phyloP scores from a whole-genome alignment of 2,797 vertebrate species.

The Lepus oiostolus region DNA sequence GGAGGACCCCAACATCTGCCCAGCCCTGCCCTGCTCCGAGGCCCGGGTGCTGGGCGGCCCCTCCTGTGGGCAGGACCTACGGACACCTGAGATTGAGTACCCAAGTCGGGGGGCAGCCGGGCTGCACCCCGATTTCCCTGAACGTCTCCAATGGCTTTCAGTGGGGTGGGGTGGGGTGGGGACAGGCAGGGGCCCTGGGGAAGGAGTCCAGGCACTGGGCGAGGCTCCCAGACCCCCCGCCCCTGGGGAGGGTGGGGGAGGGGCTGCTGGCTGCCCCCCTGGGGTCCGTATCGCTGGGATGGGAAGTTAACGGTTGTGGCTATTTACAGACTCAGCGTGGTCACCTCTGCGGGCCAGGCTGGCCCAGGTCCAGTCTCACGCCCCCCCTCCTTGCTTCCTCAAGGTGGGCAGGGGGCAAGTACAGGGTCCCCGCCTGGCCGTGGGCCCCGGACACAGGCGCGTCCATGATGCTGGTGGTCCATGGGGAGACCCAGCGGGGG shows the following conservation, averaged over 20 bases:
- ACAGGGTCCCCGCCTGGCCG: not conserved
- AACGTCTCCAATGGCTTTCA: slow-evolving; percentile 84
- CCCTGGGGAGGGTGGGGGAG: not conserved
- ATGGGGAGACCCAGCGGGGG: not conserved
- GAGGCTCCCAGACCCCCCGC: not conserved
- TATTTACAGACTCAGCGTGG: slow-evolving; percentile 71
- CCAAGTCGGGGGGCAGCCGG: slow-evolving; percentile 64
- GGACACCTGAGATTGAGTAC: slow-evolving; percentile 85
- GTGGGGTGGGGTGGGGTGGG: slow-evolving; percentile 32
- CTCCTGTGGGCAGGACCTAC: slow-evolving; percentile 46
- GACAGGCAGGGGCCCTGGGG: not conserved
- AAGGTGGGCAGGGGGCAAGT: not conserved
- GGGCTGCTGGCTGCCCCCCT: not conserved
- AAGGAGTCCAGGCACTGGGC: not conserved
- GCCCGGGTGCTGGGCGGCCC: not conserved
- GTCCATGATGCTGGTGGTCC: slow-evolving; percentile 50
- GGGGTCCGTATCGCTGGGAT: slow-evolving; percentile 37
- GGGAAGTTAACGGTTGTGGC: slow-evolving; percentile 60
- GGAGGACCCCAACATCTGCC: not conserved
- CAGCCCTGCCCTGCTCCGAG: not conserved
- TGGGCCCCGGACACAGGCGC: not conserved
- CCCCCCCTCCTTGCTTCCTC: not conserved
- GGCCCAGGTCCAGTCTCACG: slow-evolving; percentile 16
- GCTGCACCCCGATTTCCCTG: slow-evolving; percentile 81
- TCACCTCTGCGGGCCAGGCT: not conserved